Percentiles rank a stretch among this genome's conserved stretches.
phyloP scores from a whole-genome alignment of 1,140 invertebrate genomes.

The Physella acuta region DNA sequence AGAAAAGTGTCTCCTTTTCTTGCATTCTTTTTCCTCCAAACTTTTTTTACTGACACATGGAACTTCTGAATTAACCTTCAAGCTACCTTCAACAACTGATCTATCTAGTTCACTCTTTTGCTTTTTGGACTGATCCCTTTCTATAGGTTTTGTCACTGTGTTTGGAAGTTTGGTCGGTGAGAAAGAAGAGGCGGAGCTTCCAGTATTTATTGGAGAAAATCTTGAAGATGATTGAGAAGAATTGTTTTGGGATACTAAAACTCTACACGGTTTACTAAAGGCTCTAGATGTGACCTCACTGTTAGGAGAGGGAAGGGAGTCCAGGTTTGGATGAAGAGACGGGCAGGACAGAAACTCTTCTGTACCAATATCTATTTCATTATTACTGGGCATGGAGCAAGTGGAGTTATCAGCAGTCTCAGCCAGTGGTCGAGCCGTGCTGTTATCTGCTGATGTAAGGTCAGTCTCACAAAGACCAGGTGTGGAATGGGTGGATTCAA shows the following conservation, averaged over 20 bases:
- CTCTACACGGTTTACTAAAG: background rate
- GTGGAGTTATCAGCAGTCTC: no score
- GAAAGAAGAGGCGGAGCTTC: no score
- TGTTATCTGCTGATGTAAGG: no score
- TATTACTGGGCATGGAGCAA: background rate
- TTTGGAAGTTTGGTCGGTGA: no score
- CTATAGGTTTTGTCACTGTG: no score
- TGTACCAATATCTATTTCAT: conserved; percentile 15
- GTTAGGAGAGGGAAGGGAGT: no score
- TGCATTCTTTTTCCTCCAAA: background rate
- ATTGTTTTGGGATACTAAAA: background rate
- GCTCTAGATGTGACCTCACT: background rate
- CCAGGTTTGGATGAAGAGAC: no score
- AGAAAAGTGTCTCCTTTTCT: conserved; percentile 6
- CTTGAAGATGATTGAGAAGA: no score
- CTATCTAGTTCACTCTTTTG: background rate
- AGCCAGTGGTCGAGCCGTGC: no score
- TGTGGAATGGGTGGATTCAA: no score
- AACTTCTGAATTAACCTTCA: background rate
- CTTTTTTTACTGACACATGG: background rate
- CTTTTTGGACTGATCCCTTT: background rate
- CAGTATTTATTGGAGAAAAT: no score
- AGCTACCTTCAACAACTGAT: background rate
- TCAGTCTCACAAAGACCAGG: no score
- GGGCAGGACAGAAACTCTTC: conserved; percentile 19